Conservation (phyloP, 35 echinoderm and acorn worm genomes). For the Chiridota heheva region DNA sequence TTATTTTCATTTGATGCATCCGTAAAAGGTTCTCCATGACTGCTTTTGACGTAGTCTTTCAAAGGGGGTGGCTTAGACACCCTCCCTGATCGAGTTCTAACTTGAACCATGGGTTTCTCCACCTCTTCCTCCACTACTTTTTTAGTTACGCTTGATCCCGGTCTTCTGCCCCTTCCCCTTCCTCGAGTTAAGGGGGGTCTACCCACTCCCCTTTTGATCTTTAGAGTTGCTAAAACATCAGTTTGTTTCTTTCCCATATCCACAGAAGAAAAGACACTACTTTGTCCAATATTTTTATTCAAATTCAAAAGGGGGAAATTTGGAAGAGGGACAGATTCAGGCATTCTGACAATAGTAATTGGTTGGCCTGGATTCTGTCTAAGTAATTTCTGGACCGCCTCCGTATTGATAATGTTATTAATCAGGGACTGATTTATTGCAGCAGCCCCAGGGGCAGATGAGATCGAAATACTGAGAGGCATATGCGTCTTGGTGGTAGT, state of each 20-base stretch:
- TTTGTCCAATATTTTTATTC: not conserved
- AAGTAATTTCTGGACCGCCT: conserved; percentile 79
- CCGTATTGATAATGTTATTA: conserved; percentile 80
- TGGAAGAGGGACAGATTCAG: conserved; percentile 46
- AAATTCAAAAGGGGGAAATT: conserved; percentile 13
- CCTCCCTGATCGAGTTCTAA: conserved; percentile 82
- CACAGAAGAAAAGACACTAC: not conserved
- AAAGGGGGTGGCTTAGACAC: conserved; percentile 84
- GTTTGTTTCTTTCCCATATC: not conserved
- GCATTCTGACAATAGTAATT: conserved; percentile 89
- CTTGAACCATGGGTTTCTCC: conserved; percentile 37
- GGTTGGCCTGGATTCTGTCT: conserved; percentile 84
- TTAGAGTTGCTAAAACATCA: not conserved
- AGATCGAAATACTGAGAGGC: conserved; percentile 57
- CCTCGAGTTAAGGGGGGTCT: not conserved
- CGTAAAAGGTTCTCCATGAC: conserved; percentile 28
- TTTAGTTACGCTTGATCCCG: not conserved
- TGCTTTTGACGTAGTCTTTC: conserved; percentile 41
- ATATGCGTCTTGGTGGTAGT: not conserved
- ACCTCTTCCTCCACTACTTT: conserved; percentile 21
- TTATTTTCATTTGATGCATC: conserved; percentile 49
- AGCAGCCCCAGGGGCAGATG: conserved; percentile 54
- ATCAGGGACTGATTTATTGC: conserved; percentile 76
- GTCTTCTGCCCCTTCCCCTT: not conserved
- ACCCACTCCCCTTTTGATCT: conserved; percentile 20